A percentile compares a stretch with the other conserved stretches of the same genome.
Evolutionary conservation across 2,888 invertebrate species (phyloP).

Genomic region (Lithosia quadra): DNA sequence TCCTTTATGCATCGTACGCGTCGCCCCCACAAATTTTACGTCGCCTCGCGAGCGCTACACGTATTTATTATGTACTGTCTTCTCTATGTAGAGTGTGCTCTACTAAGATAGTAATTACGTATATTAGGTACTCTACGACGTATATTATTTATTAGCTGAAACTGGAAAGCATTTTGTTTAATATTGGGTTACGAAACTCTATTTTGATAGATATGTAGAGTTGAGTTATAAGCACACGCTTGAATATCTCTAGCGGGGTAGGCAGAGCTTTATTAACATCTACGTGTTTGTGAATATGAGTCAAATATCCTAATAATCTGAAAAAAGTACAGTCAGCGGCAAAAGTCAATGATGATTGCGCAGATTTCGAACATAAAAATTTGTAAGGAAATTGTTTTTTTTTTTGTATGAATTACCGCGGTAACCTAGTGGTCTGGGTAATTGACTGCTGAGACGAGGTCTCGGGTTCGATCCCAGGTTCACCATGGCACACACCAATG

Average conservation of each 20-base stretch:
- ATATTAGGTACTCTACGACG: constrained; percentile 39
- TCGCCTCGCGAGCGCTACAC: constrained; percentile 68
- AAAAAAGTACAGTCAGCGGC: too few relatives aligned
- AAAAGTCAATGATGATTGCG: too few relatives aligned
- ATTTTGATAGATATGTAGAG: constrained; percentile 12
- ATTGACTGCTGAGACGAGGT: too few relatives aligned
- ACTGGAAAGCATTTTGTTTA: constrained; percentile 18
- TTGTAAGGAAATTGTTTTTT: too few relatives aligned
- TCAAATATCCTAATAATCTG: too few relatives aligned
- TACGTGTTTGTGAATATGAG: background rate
- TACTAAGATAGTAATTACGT: constrained; percentile 52
- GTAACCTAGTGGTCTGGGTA: too few relatives aligned
- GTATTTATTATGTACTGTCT: constrained; percentile 68
- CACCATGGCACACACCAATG: too few relatives aligned
- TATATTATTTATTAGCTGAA: constrained; percentile 37
- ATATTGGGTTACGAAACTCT: constrained; percentile 9
- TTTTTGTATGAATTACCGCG: too few relatives aligned
- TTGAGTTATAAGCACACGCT: background rate
- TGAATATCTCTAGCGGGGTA: background rate
- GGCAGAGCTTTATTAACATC: background rate
- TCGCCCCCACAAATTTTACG: constrained; percentile 78
- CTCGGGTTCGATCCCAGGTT: too few relatives aligned
- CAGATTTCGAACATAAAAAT: too few relatives aligned
- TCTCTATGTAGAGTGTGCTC: constrained; percentile 49
- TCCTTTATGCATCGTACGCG: constrained; percentile 32